phyloP scores from a whole-genome alignment of 2,888 invertebrate genomes.

The Tetramorium bicarinatum region DNA sequence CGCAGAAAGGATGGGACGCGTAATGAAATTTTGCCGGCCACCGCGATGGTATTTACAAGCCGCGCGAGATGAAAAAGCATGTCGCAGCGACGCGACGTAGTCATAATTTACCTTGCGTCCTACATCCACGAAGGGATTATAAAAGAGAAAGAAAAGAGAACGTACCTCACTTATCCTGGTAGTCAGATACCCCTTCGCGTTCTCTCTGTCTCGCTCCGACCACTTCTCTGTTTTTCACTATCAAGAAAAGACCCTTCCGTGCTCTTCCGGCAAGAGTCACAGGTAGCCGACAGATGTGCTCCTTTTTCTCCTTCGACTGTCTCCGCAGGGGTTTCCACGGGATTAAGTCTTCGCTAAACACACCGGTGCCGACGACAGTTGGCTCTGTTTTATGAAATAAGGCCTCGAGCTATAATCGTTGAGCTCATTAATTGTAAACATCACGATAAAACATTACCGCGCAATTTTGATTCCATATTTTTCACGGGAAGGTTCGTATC shows the following conservation, averaged over 20 bases:
- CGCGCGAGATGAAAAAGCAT: slow-evolving; percentile 27
- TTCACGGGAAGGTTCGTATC: background rate
- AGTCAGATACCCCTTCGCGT: background rate
- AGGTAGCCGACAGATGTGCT: slow-evolving; percentile 16
- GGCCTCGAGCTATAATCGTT: slow-evolving; percentile 62
- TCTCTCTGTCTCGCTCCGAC: background rate
- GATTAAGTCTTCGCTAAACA: slow-evolving; percentile 44
- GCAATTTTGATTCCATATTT: slow-evolving; percentile 16
- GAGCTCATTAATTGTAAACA: slow-evolving; percentile 61
- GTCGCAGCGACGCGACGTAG: background rate
- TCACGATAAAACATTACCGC: slow-evolving; percentile 1
- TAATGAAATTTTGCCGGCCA: slow-evolving; percentile 33
- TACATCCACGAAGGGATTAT: background rate
- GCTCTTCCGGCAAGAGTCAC: slow-evolving; percentile 28
- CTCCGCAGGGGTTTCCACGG: background rate
- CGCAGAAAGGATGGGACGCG: background rate
- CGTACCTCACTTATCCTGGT: slow-evolving; percentile 8
- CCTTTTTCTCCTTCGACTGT: slow-evolving; percentile 2
- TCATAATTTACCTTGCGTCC: slow-evolving; percentile 12
- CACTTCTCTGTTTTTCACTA: background rate
- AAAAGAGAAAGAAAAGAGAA: background rate
- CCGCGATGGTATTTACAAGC: slow-evolving; percentile 19
- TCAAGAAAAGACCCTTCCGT: background rate
- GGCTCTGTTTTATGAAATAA: slow-evolving; percentile 61
- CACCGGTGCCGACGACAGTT: slow-evolving; percentile 43